Conservation (phyloP, 2,888 invertebrate genomes). For the Cryptophagus acutangulus region DNA sequence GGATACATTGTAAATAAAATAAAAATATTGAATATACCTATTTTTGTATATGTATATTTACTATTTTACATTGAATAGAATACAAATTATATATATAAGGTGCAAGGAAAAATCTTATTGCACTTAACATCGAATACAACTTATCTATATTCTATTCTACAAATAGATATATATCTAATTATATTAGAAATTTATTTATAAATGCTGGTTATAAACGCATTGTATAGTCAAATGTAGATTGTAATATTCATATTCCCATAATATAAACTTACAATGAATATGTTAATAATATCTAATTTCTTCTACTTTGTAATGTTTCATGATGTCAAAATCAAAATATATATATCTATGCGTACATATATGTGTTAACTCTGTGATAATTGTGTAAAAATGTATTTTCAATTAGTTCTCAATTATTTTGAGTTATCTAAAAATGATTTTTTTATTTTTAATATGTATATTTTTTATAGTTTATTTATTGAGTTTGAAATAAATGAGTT, state of each 20-base stretch:
- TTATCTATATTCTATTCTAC: constrained; percentile 1
- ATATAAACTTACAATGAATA: constrained; percentile 18
- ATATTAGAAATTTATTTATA: background rate
- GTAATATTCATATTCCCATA: constrained; percentile 17
- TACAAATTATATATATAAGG: too few relatives aligned
- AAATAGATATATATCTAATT: background rate
- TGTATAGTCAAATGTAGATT: constrained; percentile 14
- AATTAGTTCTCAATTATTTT: constrained; percentile 6
- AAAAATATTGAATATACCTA: too few relatives aligned
- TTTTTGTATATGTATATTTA: too few relatives aligned
- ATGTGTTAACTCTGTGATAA: constrained; percentile 25
- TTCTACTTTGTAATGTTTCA: too few relatives aligned
- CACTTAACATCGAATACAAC: constrained; percentile 8
- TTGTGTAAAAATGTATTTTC: constrained; percentile 15
- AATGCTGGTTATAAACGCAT: background rate
- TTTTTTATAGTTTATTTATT: too few relatives aligned
- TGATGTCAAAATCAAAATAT: too few relatives aligned
- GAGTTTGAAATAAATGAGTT: too few relatives aligned
- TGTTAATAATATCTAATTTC: too few relatives aligned
- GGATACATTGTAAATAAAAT: too few relatives aligned
- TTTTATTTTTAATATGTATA: constrained; percentile 2
- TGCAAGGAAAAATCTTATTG: background rate
- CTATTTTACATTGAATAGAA: too few relatives aligned
- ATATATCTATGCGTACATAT: constrained; percentile 15
- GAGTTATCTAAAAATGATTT: background rate